phyloP scores from a whole-genome alignment of 2,888 invertebrate genomes.

The Uloborus plumipes region DNA sequence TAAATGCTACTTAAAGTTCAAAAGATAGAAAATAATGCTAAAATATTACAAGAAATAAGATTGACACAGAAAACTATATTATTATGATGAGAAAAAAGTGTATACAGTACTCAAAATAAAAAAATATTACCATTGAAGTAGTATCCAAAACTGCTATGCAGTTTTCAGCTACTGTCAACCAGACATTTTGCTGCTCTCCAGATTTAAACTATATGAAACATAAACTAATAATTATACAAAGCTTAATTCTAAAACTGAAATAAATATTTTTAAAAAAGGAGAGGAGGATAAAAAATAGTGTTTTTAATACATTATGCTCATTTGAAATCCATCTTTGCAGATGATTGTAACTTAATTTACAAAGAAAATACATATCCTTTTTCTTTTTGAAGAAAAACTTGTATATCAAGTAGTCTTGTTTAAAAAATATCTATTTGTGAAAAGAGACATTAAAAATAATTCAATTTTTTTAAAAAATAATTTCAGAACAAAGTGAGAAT shows the following conservation, averaged over 20 bases:
- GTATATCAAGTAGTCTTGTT: no score
- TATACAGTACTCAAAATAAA: not conserved
- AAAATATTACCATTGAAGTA: conserved; percentile 80
- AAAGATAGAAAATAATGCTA: not conserved
- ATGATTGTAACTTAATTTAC: no score
- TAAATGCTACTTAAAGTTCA: not conserved
- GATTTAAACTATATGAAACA: conserved; percentile 43
- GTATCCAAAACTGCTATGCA: conserved; percentile 90
- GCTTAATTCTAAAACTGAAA: not conserved
- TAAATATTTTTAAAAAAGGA: no score
- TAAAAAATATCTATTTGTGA: no score
- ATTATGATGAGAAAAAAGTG: not conserved
- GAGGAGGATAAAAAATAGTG: no score
- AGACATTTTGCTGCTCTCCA: conserved; percentile 68
- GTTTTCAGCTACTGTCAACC: conserved; percentile 93
- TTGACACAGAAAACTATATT: not conserved
- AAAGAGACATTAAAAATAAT: no score
- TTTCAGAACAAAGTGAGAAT: no score
- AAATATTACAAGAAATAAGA: not conserved
- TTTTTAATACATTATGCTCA: no score
- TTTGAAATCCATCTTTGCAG: no score
- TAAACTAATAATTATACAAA: not conserved
- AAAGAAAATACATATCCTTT: no score
- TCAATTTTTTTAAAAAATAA: no score
- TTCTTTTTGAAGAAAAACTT: no score